Base-by-base conservation (phyloP, 2,797 vertebrate species). In the Hypotaenidia philippensis region DNA sequence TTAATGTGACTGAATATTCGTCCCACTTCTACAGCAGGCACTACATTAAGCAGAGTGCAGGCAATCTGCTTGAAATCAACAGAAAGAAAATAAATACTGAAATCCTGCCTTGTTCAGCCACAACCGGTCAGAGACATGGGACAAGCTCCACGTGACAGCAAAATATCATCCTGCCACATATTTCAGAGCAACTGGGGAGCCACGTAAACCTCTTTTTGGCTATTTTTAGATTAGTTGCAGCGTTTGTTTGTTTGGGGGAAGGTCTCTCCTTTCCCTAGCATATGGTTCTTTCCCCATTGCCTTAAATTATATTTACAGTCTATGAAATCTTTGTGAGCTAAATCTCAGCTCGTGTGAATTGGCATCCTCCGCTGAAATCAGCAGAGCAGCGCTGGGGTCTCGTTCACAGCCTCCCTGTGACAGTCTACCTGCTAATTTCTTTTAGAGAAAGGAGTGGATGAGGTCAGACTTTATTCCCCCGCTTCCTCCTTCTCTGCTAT, bases 21-120 rank as follows among this genome's bases (percentile, higher is more conserved):
- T 89, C 96, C 92, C 96, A 84, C 89, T 93, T n/a, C 40, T 96
- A 90, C 94, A 97, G 94, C 97, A 97, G 94, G 94, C 93, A 90
- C 95, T 96, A 96, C 94, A 96, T 96, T 97, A 97, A 90, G 93
- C 94, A 95, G 94, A 97, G 61, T 25, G 0, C 3, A 52, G 94
- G 95, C 96, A 97, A 89, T 97, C 97, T 97, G 95, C 93, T 45
- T 93, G 94, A 96, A 94, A 97, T 93, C 93, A 97, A 90, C 83
- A 83, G 80, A 92, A 10, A 81, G 78, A 79, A 88, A 92, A 96
- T 95, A 97, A 97, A 97, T 92, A 83, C 92, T 89, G 92, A 84
- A 93, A 64, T 29, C 61, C 60, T 74, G 85, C 49, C 78, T 91
- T 18, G 4, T 45, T 87, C 88, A 82, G 63, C 47, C 78, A 38